phyloP scores from a whole-genome alignment of 2,888 invertebrate species.

The Laothoe populi region DNA sequence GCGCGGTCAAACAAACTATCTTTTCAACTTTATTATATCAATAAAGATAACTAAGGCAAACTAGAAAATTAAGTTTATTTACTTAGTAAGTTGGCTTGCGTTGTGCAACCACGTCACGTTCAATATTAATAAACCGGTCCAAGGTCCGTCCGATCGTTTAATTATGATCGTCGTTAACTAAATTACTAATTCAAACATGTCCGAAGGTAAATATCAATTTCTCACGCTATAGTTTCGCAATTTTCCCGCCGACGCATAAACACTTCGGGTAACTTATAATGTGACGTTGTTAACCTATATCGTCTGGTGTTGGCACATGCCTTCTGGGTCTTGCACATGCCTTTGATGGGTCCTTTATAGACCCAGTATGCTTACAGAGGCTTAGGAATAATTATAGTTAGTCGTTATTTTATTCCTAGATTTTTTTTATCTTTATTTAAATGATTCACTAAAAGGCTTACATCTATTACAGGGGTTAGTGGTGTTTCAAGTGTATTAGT shows the following conservation, averaged over 20 bases:
- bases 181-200: constrained; percentile 23
- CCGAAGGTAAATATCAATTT: constrained; percentile 26
- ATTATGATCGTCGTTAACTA: constrained; percentile 27
- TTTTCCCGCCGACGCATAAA: background rate
- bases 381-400: too few relatives aligned
- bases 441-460: too few relatives aligned
- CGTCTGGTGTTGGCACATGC: background rate
- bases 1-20: too few relatives aligned
- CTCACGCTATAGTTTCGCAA: constrained; percentile 27
- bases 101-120: background rate
- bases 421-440: too few relatives aligned
- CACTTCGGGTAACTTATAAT: background rate
- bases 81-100: background rate
- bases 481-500: too few relatives aligned
- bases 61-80: background rate
- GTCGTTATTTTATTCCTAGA: too few relatives aligned
- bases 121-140: constrained; percentile 4
- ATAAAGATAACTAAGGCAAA: background rate
- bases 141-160: constrained; percentile 23
- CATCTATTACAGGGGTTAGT: too few relatives aligned
- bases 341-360: too few relatives aligned
- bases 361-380: too few relatives aligned
- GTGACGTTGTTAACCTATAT: background rate
- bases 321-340: too few relatives aligned
- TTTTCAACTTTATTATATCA: too few relatives aligned